phyloP scores from a whole-genome alignment of 2,888 invertebrate species.

The Metopia argyrocephala region DNA sequence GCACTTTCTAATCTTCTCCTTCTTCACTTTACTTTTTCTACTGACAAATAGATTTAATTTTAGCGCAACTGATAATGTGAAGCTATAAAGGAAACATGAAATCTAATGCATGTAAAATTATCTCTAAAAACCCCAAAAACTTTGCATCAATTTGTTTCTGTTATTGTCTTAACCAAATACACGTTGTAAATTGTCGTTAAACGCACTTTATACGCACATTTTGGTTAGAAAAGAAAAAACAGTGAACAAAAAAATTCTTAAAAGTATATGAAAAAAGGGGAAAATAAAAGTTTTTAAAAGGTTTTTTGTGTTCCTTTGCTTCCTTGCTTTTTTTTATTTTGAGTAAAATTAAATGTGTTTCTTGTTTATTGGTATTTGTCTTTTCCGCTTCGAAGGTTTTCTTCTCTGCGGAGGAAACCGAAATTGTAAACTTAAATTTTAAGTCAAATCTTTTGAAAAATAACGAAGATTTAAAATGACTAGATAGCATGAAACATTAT shows the following conservation, averaged over 20 bases:
- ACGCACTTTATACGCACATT: background rate
- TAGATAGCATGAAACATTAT: no score
- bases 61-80: background rate
- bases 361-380: slow-evolving; percentile 12
- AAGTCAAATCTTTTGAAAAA: background rate
- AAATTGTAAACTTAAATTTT: slow-evolving; percentile 5
- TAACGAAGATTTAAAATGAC: no score
- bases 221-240: background rate
- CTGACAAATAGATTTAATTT: background rate
- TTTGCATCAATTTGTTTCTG: background rate
- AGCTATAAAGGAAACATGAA: background rate
- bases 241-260: background rate
- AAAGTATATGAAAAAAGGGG: background rate
- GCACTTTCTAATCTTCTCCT: background rate
- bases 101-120: background rate
- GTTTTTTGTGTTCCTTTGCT: slow-evolving; percentile 10
- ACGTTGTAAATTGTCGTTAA: background rate
- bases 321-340: no score
- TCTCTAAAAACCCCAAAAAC: background rate
- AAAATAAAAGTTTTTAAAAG: slow-evolving; percentile 6
- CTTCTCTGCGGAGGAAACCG: background rate
- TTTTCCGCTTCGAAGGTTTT: background rate
- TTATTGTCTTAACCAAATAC: background rate
- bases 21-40: background rate
- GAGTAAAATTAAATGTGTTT: slow-evolving; percentile 1